Evolutionary conservation across 2,888 invertebrate genomes (phyloP).

Genomic region (Margaritifera margaritifera): DNA sequence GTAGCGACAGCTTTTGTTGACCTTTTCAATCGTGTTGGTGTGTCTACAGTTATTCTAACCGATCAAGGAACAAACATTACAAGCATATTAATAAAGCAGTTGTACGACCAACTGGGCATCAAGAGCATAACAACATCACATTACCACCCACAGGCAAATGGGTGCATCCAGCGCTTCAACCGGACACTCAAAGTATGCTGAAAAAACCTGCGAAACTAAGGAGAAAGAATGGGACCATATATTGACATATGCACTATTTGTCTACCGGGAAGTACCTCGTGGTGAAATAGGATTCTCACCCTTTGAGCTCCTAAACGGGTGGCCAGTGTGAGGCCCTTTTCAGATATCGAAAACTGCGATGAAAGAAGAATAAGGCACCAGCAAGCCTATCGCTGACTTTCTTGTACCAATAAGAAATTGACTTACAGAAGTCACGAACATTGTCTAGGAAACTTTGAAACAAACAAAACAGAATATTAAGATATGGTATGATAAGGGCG

Average conservation of each 20-base stretch:
- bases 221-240: constrained; percentile 18
- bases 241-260: constrained; percentile 44
- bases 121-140: not conserved
- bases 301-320: constrained; percentile 29
- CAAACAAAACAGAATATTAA: too few relatives aligned
- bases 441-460: too few relatives aligned
- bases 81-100: constrained; percentile 6
- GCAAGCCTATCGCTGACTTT: too few relatives aligned
- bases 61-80: constrained; percentile 8
- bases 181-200: constrained; percentile 39
- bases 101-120: not conserved
- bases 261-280: constrained; percentile 33
- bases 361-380: constrained; percentile 6
- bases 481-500: too few relatives aligned
- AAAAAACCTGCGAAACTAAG: constrained; percentile 5
- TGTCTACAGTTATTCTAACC: not conserved
- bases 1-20: constrained; percentile 4
- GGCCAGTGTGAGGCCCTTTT: constrained; percentile 20
- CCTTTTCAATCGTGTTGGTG: constrained; percentile 2
- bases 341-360: constrained; percentile 11
- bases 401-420: too few relatives aligned
- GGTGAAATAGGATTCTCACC: constrained; percentile 26
- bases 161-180: constrained; percentile 40
- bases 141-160: constrained; percentile 17
- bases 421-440: too few relatives aligned